Evolutionary conservation across 2,797 vertebrate genomes (phyloP).

Genomic region (Danionella dracula): DNA sequence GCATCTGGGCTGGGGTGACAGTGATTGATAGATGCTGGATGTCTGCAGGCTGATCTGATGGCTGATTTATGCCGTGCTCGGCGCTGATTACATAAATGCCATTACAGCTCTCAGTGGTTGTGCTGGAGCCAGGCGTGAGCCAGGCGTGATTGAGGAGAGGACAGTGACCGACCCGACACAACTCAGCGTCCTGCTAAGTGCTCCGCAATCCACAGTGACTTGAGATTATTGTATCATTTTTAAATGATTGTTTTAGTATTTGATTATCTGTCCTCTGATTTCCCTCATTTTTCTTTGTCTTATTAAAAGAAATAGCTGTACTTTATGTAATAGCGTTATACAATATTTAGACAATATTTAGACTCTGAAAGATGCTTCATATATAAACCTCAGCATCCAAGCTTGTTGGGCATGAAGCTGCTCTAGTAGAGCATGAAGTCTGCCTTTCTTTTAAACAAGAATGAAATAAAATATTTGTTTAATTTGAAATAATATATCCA

Average conservation of each 20-base stretch:
- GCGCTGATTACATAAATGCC: slow-evolving; percentile 40
- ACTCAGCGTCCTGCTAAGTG: slow-evolving; percentile 19
- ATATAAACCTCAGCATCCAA: not conserved
- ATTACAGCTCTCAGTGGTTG: slow-evolving; percentile 38
- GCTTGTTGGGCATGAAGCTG: no score
- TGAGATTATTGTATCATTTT: slow-evolving; percentile 28
- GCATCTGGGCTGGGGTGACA: slow-evolving; percentile 40
- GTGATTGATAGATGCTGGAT: slow-evolving; percentile 45
- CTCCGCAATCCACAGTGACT: slow-evolving; percentile 24
- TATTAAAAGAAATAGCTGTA: slow-evolving; percentile 13
- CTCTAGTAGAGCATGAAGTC: no score
- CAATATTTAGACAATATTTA: not conserved
- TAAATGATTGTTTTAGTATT: slow-evolving; percentile 29
- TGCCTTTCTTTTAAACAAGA: no score
- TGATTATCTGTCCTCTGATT: slow-evolving; percentile 25
- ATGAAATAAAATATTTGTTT: no score
- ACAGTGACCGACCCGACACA: slow-evolving; percentile 23
- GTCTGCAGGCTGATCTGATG: slow-evolving; percentile 34
- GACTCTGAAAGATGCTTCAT: not conserved
- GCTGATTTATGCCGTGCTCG: slow-evolving; percentile 41
- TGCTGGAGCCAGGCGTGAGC: slow-evolving; percentile 13
- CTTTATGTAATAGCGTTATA: slow-evolving; percentile 3
- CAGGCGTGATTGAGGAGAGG: slow-evolving; percentile 22
- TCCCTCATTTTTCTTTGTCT: slow-evolving; percentile 33
- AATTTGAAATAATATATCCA: no score